Evolutionary conservation across 2,113 vertebrate genomes (phyloP).

Genomic region (Rhinolophus sinicus): DNA sequence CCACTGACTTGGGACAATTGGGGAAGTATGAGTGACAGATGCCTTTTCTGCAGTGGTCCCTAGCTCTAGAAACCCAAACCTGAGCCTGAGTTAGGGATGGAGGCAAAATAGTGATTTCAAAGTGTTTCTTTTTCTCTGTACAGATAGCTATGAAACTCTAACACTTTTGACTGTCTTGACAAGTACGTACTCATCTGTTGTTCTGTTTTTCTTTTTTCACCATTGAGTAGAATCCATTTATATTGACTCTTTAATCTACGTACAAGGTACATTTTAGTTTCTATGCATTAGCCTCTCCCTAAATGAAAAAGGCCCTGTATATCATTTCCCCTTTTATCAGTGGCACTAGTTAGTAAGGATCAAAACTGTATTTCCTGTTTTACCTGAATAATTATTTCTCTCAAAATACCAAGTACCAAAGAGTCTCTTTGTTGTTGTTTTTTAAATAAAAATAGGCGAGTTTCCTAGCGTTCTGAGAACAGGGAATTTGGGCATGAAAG

Average conservation of each 20-base stretch:
- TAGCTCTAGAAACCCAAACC: not conserved
- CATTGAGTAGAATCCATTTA: not conserved
- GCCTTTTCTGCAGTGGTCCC: not conserved
- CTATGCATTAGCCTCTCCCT: not conserved
- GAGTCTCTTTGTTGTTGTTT: not conserved
- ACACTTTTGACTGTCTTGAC: not conserved
- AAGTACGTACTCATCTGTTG: not conserved
- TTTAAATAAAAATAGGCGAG: not conserved
- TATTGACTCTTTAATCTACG: constrained; percentile 8
- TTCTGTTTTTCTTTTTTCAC: not conserved
- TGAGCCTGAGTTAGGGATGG: not conserved
- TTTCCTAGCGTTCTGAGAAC: not conserved
- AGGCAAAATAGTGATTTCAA: not conserved
- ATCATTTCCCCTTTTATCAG: constrained; percentile 49
- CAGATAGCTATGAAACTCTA: not conserved
- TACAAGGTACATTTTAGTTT: constrained; percentile 52
- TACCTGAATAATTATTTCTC: constrained; percentile 37
- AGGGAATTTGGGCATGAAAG: not conserved
- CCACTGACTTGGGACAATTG: not conserved
- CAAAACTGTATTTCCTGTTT: constrained; percentile 45
- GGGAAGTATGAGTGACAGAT: not conserved
- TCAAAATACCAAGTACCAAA: constrained; percentile 22
- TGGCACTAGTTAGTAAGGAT: not conserved
- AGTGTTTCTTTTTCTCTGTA: not conserved
- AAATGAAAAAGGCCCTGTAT: constrained; percentile 7